Base-by-base conservation (phyloP, 2,797 vertebrate species). In the Squalus acanthias region DNA sequence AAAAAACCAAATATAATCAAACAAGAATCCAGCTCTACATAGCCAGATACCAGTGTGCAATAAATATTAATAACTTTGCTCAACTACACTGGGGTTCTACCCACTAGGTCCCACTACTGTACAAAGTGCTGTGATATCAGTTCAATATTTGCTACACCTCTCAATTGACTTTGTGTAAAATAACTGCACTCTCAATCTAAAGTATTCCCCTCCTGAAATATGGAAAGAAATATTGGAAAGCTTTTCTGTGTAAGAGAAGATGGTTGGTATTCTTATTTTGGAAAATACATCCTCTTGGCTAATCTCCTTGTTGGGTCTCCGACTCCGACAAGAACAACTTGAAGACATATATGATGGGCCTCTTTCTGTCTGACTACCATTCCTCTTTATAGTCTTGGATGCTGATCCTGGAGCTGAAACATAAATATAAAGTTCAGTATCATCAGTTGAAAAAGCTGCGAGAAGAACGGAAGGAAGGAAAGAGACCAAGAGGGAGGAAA, bases 161-260 rank as follows among this genome's bases (percentile, higher is more conserved):
- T 65, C 15, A 92, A 65, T 4, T 39, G 13, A 92, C 15, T 39
- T 39, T 82, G 76, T 82, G 29, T 39, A 63, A 92, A 65, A 0
- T 15, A 65, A 63, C 60, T 65, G 60, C 3, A 20, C 33, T n/a
- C 60, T 67, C n/a, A 39, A 82, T 39, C 13, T 39, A 20, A 92
- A 65, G 89, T 92, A 39, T n/a, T 33, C n/a, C 33, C 60, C 33
- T 9, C 57, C 33, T 82, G 33, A 65, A 92, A 92, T 63, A 92
- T 92, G 33, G 53, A 88, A 88, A 89, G 46, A 89, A 60, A 89
- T 89, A 89, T 60, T 60, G 88, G 53, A 92, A 92, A 92, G 89
- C 60, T n/a, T 92, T 9, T 92, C 33, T 65, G 33, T 92, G 60
- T 65, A 65, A 92, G 60, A 65, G 60, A n/a, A 65, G 60, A 92